These are phyloP conservation scores for Lepidonotus clava DNA, from an alignment of 2,888 invertebrate genomes.

Conservation along the genomic window DNA sequence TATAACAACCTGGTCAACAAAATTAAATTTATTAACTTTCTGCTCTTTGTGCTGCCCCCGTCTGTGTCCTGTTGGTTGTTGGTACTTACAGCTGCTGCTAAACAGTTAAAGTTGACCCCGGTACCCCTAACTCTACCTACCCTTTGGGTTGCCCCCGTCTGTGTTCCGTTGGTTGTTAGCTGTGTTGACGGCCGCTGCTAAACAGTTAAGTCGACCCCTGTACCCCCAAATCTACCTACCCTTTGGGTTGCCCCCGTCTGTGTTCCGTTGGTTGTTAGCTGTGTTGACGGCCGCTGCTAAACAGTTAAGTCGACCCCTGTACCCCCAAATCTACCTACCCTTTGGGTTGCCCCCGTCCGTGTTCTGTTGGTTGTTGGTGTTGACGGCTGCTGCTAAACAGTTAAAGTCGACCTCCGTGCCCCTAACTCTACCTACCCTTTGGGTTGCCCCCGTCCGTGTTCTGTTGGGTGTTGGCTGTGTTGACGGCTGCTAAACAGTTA, in stretches of 20 bases:
- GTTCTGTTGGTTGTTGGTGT: constrained; percentile 17
- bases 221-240: not conserved
- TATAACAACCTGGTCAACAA: no score
- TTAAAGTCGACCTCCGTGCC: constrained; percentile 77
- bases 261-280: not conserved
- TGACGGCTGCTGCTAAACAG: constrained; percentile 64
- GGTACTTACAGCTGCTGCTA: no score
- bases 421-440: constrained; percentile 11
- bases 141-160: not conserved
- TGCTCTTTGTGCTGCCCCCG: no score
- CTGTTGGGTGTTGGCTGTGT: constrained; percentile 8
- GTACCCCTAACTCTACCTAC: no score
- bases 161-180: not conserved
- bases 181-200: constrained; percentile 61
- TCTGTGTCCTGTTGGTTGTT: no score
- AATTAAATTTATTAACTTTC: no score
- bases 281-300: constrained; percentile 61
- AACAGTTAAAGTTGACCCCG: no score
- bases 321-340: not conserved
- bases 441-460: not conserved
- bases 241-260: not conserved
- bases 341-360: not conserved
- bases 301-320: no score
- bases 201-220: no score
- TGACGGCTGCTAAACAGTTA: constrained; percentile 65